A percentile compares a stretch with the other conserved stretches of the same genome.
Conservation (phyloP, 1,140 invertebrate genomes). For the Periplaneta americana region DNA sequence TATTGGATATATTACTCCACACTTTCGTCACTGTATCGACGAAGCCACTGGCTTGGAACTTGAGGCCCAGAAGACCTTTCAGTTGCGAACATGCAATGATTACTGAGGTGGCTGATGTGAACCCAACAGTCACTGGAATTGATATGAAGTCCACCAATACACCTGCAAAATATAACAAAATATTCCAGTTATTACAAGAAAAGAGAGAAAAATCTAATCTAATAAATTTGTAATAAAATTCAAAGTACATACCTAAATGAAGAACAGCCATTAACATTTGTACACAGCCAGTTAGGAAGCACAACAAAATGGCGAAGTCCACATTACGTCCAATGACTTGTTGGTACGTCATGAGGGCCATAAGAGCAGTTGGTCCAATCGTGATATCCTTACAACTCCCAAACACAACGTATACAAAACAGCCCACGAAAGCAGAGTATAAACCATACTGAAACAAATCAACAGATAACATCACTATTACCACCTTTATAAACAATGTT, state of each 20-base stretch:
- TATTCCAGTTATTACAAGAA: background rate
- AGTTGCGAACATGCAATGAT: conserved; percentile 87
- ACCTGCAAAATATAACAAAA: conserved; percentile 50
- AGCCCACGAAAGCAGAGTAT: conserved; percentile 88
- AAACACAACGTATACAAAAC: conserved; percentile 84
- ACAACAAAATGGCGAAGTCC: conserved; percentile 78
- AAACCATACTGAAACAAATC: conserved; percentile 70
- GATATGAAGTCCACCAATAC: conserved; percentile 94
- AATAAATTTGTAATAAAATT: background rate
- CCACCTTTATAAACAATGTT: too few species aligned
- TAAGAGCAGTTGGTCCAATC: conserved; percentile 78
- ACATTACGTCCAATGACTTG: conserved; percentile 58
- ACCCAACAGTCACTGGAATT: conserved; percentile 87
- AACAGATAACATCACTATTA: too few species aligned
- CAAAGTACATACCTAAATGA: conserved; percentile 55
- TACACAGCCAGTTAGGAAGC: conserved; percentile 76
- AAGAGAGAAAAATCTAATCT: background rate
- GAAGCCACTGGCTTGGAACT: conserved; percentile 65
- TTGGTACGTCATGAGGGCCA: conserved; percentile 76
- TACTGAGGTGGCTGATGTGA: conserved; percentile 88
- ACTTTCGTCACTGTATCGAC: conserved; percentile 62
- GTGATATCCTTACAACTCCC: conserved; percentile 90
- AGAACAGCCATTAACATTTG: conserved; percentile 79
- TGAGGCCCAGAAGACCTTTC: conserved; percentile 74
- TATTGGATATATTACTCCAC: conserved; percentile 51